Evolutionary conservation across 2,113 vertebrate genomes (phyloP).

Genomic region (Colaptes auratus): DNA sequence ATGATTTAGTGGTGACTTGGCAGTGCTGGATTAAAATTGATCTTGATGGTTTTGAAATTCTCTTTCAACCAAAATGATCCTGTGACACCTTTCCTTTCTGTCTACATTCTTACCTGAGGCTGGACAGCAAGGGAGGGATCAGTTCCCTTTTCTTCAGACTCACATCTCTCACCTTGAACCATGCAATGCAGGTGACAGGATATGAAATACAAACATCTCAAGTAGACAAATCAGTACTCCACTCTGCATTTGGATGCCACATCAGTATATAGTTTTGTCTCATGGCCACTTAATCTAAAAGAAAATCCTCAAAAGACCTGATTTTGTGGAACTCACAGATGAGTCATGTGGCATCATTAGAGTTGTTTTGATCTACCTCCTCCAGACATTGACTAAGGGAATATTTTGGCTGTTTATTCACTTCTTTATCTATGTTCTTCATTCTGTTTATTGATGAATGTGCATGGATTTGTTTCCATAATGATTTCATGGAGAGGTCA

Average conservation of each 20-base stretch:
- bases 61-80: too few relatives aligned
- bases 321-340: neutral
- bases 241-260: neutral
- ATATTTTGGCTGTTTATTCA: neutral
- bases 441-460: neutral
- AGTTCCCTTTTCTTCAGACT: neutral
- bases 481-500: neutral
- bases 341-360: accelerated
- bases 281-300: neutral
- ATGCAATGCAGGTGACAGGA: accelerated
- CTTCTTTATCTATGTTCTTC: neutral
- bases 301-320: neutral
- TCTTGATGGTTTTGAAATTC: too few relatives aligned
- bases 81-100: neutral
- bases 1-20: too few relatives aligned
- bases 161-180: neutral
- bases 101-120: neutral
- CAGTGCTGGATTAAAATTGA: too few relatives aligned
- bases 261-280: neutral
- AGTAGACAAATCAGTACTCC: neutral
- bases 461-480: neutral
- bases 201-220: neutral
- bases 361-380: neutral
- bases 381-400: neutral
- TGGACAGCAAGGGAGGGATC: neutral